Evolutionary conservation across 2,113 vertebrate genomes (phyloP), one percentile per base, ranked within the genome.

Genomic region (Equus quagga): DNA sequence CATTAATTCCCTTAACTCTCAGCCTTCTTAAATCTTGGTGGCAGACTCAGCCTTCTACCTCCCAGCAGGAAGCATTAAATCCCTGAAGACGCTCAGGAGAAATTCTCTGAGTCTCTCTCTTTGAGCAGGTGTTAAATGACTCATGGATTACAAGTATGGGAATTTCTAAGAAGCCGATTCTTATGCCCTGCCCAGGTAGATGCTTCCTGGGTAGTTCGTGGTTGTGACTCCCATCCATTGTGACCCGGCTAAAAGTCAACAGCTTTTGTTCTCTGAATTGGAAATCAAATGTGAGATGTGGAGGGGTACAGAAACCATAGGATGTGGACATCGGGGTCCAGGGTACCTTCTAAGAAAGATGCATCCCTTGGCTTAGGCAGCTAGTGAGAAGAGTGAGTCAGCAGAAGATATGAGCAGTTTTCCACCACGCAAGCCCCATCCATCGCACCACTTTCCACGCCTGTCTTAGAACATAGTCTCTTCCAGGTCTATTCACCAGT

Each of bases 141-240:
- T 65, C 79, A 94, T 73, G 58, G 33, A 69, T 65, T 54, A 62
- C 14, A 33, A 33, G 31, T 44, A 83, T 95, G 96, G 83, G 97
- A 97, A 96, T 97, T 56, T 92, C 54, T 94, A 46, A 92, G 95
- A 96, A 72, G 54, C 49, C 11, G 69, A 51, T 97, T 98, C 97
- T 98, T 97, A 98, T 64, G 80, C 75, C 44, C 49, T 65, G 75
- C 69, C 92, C 44, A 80, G 64, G 56, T 51, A 41, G 76, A 88
- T 64, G 69, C 69, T 95, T 97, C 89, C 87, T 92, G 92, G 21
- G 89, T 87, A 90, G 94, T 87, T 98, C 95, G 95, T 10, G 13
- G 92, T 95, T 97, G 80, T 86, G 58, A 83, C 75, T 17, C n/a
- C 87, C 96, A 97, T 93, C 96, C 95, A 97, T 51, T 97, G 75